phyloP scores from a whole-genome alignment of 2,888 invertebrate species.

The Lepas anatifera region DNA sequence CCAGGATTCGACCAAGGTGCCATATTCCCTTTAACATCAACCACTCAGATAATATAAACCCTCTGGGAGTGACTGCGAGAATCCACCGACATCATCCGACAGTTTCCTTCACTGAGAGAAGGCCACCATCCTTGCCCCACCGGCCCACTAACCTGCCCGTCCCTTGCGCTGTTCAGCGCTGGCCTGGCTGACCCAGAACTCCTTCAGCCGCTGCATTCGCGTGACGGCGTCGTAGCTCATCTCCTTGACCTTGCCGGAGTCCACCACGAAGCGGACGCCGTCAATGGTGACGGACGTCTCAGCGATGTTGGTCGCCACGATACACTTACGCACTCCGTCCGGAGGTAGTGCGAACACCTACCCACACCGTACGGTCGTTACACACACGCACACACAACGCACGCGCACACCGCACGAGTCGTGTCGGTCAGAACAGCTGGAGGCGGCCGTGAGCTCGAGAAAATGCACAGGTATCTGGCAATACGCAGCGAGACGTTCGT shows the following conservation, averaged over 20 bases:
- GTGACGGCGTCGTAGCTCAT: conserved; percentile 88
- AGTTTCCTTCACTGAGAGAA: too few relatives aligned
- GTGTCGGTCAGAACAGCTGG: conserved; percentile 81
- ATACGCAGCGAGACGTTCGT: too few relatives aligned
- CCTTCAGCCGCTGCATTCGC: conserved; percentile 80
- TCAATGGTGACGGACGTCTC: conserved; percentile 98
- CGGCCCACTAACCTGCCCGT: conserved; percentile 46
- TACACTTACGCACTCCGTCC: conserved; percentile 74
- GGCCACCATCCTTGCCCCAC: not conserved
- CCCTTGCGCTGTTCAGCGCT: conserved; percentile 95
- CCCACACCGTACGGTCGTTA: conserved; percentile 84
- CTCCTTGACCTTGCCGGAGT: conserved; percentile 94
- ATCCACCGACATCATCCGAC: too few relatives aligned
- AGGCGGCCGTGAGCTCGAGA: conserved; percentile 77
- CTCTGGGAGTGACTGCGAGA: too few relatives aligned
- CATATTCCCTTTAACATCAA: too few relatives aligned
- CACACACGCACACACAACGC: too few relatives aligned
- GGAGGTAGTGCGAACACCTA: conserved; percentile 93
- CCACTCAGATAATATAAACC: too few relatives aligned
- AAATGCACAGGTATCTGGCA: too few relatives aligned
- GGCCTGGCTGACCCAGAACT: conserved; percentile 95
- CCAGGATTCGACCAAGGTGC: too few relatives aligned
- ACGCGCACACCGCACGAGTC: too few relatives aligned
- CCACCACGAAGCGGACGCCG: conserved; percentile 91
- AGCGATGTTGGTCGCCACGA: conserved; percentile 95